Evolutionary conservation across 2,888 invertebrate genomes (phyloP), one percentile per base, ranked within the genome.

Genomic region (Yponomeuta malinellus): DNA sequence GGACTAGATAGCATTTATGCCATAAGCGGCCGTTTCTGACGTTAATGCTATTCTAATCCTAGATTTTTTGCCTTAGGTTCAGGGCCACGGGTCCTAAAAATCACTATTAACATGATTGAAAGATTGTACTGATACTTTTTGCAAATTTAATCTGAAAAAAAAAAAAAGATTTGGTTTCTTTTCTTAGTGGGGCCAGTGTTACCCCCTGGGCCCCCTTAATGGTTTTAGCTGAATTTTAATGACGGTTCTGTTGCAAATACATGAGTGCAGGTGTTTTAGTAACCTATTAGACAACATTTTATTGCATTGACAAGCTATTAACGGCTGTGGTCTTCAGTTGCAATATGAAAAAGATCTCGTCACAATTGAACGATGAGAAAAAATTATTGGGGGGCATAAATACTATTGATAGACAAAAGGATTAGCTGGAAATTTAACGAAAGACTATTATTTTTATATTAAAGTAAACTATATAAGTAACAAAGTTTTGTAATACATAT

Each of bases 371-470:
- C 12, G 8, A 59, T 1, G 48, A 48, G 68, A 33, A 4, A 5
- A 68, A 68, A 68, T 48, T 12, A n/a, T 68, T 6, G 29, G 8
- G 31, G 63, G 31, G 3, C 63, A 59, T 15, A 64, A 23, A 64
- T 59, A 15, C 52, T 0, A 59, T 59, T 59, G 15, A 5, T 12
- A 15, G 15, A 15, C 15, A 3, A 59, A 15, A 59, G 52, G 52
- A 29, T 65, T 65, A 65, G 65, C 10, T 29, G 29, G 29, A 33
- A 65, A 65, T 65, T 65, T 65, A 65, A 33, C 43, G 29, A 48
- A 48, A 48, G 15, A 37, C 37, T 48, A 70, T 70, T 72, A 72
- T 71, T 72, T 72, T 70, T 63, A 71, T 63, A 66, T 37, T 71
- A 71, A 59, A 71, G 15, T 59, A 59, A 15, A 59, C 15, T 43